These are phyloP conservation scores for Omphaloscelis lunosa DNA, from an alignment of 2,888 invertebrate genomes.

Conservation along the genomic window DNA sequence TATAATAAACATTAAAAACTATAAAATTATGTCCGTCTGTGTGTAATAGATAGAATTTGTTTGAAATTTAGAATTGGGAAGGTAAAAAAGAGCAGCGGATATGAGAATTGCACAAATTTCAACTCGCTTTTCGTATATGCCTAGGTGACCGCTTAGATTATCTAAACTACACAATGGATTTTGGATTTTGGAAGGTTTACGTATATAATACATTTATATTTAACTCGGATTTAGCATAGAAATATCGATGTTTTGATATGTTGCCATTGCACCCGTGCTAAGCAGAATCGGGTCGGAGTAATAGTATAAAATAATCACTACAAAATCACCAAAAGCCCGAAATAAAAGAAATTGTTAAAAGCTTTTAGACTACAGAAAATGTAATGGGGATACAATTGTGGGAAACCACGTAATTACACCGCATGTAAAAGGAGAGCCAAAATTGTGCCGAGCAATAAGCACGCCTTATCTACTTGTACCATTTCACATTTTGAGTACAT, in stretches of 20 bases:
- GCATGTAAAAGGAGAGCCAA: constrained; percentile 45
- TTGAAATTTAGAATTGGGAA: background rate
- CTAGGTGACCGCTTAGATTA: too few species aligned
- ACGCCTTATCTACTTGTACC: constrained; percentile 15
- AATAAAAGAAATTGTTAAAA: background rate
- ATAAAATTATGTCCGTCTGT: background rate
- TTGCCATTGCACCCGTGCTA: background rate
- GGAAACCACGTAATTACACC: constrained; percentile 49
- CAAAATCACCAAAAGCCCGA: background rate
- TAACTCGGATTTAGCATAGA: too few species aligned
- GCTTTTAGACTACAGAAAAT: constrained; percentile 39
- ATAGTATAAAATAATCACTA: background rate
- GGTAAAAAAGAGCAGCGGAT: background rate
- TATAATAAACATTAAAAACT: constrained; percentile 4
- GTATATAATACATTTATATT: too few species aligned
- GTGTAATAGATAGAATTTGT: background rate
- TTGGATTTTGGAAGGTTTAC: too few species aligned
- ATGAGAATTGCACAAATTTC: too few species aligned
- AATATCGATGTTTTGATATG: too few species aligned
- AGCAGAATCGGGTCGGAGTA: background rate
- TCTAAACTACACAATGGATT: too few species aligned
- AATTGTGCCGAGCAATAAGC: constrained; percentile 47
- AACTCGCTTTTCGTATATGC: too few species aligned
- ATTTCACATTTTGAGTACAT: constrained; percentile 31
- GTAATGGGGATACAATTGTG: constrained; percentile 38